phyloP scores from a whole-genome alignment of 2,113 vertebrate genomes.

The Cebidichthys violaceus region DNA sequence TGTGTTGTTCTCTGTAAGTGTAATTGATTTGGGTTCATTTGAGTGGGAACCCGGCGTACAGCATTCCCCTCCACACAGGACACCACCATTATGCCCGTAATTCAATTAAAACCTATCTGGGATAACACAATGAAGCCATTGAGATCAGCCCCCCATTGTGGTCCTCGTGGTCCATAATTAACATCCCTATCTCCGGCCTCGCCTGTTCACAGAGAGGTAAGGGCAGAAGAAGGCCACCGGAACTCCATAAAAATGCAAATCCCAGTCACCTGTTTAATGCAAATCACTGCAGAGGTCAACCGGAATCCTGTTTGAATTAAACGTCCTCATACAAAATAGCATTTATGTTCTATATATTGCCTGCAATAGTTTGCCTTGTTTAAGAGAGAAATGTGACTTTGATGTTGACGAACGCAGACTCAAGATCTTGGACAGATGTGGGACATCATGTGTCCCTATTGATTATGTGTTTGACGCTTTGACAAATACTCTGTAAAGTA shows the following conservation, averaged over 20 bases:
- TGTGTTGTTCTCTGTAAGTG: constrained; percentile 5
- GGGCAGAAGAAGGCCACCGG: constrained; percentile 73
- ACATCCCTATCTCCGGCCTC: constrained; percentile 71
- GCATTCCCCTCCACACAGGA: constrained; percentile 29
- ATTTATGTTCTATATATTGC: not conserved
- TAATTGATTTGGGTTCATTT: constrained; percentile 49
- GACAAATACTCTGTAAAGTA: not conserved
- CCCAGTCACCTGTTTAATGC: constrained; percentile 73
- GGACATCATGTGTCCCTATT: not conserved
- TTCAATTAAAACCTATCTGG: constrained; percentile 76
- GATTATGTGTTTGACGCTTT: not conserved
- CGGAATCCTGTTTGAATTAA: constrained; percentile 56
- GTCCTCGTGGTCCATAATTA: constrained; percentile 73
- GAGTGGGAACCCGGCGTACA: constrained; percentile 19
- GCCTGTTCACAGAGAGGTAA: constrained; percentile 66
- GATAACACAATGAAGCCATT: constrained; percentile 68
- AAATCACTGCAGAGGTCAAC: constrained; percentile 57
- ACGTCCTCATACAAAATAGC: constrained; percentile 16
- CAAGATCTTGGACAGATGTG: not conserved
- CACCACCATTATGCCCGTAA: constrained; percentile 56
- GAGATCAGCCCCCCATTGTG: constrained; percentile 78
- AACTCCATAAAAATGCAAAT: constrained; percentile 84
- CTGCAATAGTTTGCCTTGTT: constrained; percentile 1
- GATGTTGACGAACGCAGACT: not conserved
- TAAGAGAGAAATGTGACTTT: constrained; percentile 2